Evolutionary conservation across 2,113 vertebrate species (phyloP).

Genomic region (Lepidothrix coronata): DNA sequence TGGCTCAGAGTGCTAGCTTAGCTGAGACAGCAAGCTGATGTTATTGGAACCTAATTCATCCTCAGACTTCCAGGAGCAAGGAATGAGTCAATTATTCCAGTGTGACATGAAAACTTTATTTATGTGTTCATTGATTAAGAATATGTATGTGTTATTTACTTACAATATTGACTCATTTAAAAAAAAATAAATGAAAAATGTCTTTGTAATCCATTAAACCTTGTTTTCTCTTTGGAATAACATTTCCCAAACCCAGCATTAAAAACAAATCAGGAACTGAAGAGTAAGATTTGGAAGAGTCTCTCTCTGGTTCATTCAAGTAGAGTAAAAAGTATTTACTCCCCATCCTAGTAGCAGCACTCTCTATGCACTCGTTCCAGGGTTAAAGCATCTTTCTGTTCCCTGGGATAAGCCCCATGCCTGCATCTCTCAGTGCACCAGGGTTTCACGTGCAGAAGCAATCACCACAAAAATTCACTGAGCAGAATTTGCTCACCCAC

Average conservation of each 20-base stretch:
- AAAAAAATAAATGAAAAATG: background rate
- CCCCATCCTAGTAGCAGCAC: background rate
- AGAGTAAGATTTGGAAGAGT: background rate
- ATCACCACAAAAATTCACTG: background rate
- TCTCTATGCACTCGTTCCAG: background rate
- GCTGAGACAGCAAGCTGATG: conserved; percentile 58
- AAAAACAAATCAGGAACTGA: background rate
- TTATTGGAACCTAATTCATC: conserved; percentile 54
- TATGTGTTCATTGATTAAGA: conserved; percentile 46
- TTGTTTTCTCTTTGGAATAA: background rate
- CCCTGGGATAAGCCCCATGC: background rate
- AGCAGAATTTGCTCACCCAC: background rate
- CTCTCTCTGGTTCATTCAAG: background rate
- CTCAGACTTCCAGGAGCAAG: conserved; percentile 26
- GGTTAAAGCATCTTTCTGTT: background rate
- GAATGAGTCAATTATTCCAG: conserved; percentile 52
- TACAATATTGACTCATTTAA: background rate
- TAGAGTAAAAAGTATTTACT: background rate
- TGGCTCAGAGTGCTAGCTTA: conserved; percentile 20
- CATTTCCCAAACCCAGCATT: background rate
- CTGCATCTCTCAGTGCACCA: background rate
- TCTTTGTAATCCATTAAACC: background rate
- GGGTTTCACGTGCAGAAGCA: background rate
- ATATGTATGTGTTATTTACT: conserved; percentile 27
- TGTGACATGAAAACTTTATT: conserved; percentile 44